Conservation (phyloP, 2,113 vertebrate genomes). For the Grantiella picta region DNA sequence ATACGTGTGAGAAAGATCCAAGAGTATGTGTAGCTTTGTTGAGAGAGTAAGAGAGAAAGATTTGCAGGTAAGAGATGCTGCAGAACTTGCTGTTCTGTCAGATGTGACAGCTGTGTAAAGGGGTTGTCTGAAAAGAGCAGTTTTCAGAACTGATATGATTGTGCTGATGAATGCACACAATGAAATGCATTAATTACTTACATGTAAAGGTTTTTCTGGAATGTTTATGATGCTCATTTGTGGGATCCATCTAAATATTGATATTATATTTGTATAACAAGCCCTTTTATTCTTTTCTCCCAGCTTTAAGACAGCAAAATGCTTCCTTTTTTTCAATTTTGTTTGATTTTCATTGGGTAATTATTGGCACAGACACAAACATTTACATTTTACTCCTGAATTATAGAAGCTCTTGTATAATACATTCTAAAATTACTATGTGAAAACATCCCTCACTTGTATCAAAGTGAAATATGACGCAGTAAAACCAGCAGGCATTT, state of each 20-base stretch:
- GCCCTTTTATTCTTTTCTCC: background rate
- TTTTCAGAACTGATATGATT: background rate
- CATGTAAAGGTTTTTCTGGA: background rate
- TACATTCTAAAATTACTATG: conserved; percentile 10
- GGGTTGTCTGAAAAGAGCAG: background rate
- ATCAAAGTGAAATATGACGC: background rate
- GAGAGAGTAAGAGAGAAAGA: background rate
- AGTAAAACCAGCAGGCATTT: background rate
- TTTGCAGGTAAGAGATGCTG: conserved; percentile 5
- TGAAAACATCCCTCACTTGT: background rate
- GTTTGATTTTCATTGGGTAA: background rate
- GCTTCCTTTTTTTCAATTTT: background rate
- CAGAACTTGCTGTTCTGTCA: background rate
- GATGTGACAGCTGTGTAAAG: background rate
- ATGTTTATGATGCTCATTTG: background rate
- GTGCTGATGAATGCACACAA: background rate
- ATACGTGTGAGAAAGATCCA: conserved; percentile 4
- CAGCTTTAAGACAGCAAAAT: background rate
- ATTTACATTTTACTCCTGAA: background rate
- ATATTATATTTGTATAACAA: background rate
- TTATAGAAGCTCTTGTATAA: conserved; percentile 28
- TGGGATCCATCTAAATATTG: background rate
- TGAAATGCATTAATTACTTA: background rate
- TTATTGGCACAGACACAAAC: background rate
- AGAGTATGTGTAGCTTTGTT: background rate